Conservation (phyloP, 2,797 vertebrate species). For the Spondyliosoma cantharus region DNA sequence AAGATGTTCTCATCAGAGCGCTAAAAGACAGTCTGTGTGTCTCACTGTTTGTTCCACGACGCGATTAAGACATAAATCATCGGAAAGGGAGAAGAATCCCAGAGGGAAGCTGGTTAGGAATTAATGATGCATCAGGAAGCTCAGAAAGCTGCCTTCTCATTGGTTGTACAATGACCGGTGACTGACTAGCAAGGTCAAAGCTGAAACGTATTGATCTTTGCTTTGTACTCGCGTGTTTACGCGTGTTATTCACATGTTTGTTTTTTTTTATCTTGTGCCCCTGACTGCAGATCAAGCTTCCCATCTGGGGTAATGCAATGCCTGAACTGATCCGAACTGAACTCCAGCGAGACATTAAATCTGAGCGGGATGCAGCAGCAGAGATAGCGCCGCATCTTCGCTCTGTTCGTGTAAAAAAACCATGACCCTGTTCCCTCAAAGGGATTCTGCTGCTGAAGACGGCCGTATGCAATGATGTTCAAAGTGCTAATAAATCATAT, state of each 20-base stretch:
- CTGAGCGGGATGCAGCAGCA: not conserved
- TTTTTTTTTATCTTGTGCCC: too few relatives aligned
- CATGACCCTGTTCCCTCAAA: not conserved
- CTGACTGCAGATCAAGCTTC: too few relatives aligned
- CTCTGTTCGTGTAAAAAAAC: not conserved
- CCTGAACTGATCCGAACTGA: too few relatives aligned
- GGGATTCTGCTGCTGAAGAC: not conserved
- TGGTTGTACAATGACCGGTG: not conserved
- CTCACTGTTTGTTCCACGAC: not conserved
- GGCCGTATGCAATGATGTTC: not conserved
- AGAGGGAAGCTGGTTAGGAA: not conserved
- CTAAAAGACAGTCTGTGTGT: not conserved
- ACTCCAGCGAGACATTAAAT: not conserved
- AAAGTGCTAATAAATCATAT: slow-evolving; percentile 2
- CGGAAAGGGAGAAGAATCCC: not conserved
- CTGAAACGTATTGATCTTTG: slow-evolving; percentile 5
- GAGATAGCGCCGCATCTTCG: not conserved
- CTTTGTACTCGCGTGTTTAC: too few relatives aligned
- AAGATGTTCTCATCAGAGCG: not conserved
- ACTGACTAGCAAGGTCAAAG: not conserved
- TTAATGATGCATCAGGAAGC: not conserved
- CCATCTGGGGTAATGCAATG: too few relatives aligned
- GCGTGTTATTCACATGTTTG: too few relatives aligned
- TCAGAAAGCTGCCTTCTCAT: not conserved
- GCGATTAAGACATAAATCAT: not conserved